These are phyloP conservation scores for Catostomus latipinnis DNA, from an alignment of 2,797 vertebrate genomes.

Conservation along the genomic window DNA sequence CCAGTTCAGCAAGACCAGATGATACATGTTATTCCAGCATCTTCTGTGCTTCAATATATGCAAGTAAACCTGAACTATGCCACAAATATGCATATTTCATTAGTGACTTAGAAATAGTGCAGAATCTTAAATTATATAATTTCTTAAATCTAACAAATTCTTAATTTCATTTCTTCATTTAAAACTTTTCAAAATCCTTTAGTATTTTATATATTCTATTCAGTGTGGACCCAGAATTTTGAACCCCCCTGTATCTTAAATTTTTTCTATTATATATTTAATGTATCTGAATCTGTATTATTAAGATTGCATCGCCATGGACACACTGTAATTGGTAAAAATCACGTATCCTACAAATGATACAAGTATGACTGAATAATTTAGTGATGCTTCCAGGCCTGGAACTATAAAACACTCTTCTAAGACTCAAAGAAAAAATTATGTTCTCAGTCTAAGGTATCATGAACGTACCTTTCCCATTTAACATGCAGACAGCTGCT, in stretches of 20 bases:
- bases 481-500: conserved; percentile 82
- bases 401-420: background rate
- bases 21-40: no score
- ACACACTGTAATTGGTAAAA: background rate
- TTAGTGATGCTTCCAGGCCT: background rate
- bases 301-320: background rate
- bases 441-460: background rate
- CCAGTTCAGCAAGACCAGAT: no score
- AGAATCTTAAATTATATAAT: no score
- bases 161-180: no score
- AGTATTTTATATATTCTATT: no score
- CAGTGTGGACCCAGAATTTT: no score
- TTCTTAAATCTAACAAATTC: no score
- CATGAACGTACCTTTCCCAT: conserved; percentile 84
- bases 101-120: background rate
- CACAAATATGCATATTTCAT: no score
- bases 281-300: background rate
- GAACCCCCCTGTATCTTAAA: no score
- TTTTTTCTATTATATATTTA: background rate
- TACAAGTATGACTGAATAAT: background rate
- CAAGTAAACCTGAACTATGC: no score
- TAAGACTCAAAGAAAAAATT: background rate
- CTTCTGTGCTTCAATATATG: no score
- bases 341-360: conserved; percentile 3
- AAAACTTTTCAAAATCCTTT: no score